Evolutionary conservation across 2,113 vertebrate genomes (phyloP).

Genomic region (Psophia crepitans): DNA sequence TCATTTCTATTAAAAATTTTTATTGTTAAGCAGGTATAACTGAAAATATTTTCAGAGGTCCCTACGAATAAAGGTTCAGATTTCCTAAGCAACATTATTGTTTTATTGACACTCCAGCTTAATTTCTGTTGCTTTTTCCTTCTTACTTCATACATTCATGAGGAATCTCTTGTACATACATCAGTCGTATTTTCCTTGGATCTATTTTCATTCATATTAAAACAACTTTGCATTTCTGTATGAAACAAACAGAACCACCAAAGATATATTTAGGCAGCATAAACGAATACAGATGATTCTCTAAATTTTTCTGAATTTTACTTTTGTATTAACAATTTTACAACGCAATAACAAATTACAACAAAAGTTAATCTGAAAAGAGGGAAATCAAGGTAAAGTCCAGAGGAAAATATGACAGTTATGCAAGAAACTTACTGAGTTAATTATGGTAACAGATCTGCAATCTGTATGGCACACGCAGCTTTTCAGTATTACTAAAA

Average conservation of each 20-base stretch:
- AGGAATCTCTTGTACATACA: neutral
- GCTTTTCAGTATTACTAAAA: constrained; percentile 7
- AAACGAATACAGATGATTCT: neutral
- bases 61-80: neutral
- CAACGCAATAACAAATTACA: neutral
- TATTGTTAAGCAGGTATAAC: neutral
- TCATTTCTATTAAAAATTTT: neutral
- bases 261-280: neutral
- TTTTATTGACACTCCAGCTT: neutral
- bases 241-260: neutral
- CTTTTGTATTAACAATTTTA: neutral
- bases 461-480: neutral
- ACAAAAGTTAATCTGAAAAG: neutral
- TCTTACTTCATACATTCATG: neutral
- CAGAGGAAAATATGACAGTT: neutral
- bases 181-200: neutral
- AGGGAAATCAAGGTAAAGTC: neutral
- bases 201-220: neutral
- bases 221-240: neutral
- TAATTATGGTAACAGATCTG: neutral
- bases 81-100: neutral
- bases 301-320: neutral
- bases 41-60: neutral
- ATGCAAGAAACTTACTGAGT: neutral
- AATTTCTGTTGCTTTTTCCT: neutral